Percentiles rank a stretch among this genome's conserved stretches.
Conservation (phyloP, 2,888 invertebrate genomes). For the Clitarchus hookeri region DNA sequence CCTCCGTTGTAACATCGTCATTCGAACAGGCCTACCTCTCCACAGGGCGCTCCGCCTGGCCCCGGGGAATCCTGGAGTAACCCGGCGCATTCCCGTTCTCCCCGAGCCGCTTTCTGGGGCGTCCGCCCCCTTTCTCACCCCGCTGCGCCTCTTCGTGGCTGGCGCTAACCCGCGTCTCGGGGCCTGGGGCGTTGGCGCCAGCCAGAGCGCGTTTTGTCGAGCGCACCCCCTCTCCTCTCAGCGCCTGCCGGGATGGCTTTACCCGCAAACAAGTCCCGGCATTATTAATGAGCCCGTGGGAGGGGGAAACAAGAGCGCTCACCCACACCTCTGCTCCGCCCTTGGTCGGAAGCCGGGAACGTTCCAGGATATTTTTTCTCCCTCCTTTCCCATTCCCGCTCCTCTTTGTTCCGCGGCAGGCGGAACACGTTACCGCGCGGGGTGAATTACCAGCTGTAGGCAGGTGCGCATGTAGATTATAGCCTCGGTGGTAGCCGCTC, state of each 20-base stretch:
- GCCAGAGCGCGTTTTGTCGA: too few species aligned
- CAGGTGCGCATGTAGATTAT: not conserved
- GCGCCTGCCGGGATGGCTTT: not conserved
- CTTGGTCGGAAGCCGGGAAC: not conserved
- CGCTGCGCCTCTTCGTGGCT: too few species aligned
- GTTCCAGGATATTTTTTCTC: not conserved
- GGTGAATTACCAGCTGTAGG: slow-evolving; percentile 4
- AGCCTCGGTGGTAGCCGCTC: not conserved
- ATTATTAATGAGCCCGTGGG: not conserved
- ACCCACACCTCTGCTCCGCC: not conserved
- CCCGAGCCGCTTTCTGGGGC: too few species aligned
- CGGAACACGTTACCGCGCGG: not conserved
- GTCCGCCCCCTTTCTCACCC: too few species aligned
- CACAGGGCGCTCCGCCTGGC: too few species aligned
- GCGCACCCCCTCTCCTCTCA: too few species aligned
- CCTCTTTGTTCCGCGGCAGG: not conserved
- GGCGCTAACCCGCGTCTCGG: too few species aligned
- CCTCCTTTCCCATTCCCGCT: not conserved
- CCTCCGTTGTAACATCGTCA: too few species aligned
- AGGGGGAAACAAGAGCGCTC: not conserved
- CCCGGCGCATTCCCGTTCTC: too few species aligned
- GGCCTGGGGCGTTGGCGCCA: too few species aligned
- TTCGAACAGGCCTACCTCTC: too few species aligned
- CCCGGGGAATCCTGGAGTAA: too few species aligned
- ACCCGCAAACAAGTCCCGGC: not conserved